Conservation (phyloP, 2,113 vertebrate species). For the Albula glossodonta region DNA sequence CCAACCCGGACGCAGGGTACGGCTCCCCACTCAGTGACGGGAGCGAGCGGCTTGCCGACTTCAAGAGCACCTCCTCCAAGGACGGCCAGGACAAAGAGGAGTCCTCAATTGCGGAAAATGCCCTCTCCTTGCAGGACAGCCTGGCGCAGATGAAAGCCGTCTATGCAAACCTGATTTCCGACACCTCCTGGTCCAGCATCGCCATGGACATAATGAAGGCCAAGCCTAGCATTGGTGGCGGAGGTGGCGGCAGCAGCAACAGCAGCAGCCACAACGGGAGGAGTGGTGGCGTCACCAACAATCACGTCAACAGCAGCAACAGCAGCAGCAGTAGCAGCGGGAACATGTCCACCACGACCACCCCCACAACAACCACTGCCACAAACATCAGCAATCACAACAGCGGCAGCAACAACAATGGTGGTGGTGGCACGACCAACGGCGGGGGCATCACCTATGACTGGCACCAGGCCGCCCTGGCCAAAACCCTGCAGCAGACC, state of each 20-base stretch:
- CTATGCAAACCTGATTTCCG: slow-evolving; percentile 82
- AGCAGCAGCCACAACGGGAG: slow-evolving; percentile 45
- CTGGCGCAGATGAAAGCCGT: slow-evolving; percentile 85
- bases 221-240: slow-evolving; percentile 40
- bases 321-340: slow-evolving; percentile 39
- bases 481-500: slow-evolving; percentile 82
- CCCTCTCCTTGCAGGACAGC: slow-evolving; percentile 79
- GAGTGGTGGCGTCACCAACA: slow-evolving; percentile 50
- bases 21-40: slow-evolving; percentile 79
- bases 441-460: slow-evolving; percentile 73
- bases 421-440: slow-evolving; percentile 52
- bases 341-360: slow-evolving; percentile 53
- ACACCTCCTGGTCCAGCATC: slow-evolving; percentile 81
- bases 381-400: slow-evolving; percentile 59
- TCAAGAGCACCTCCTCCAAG: slow-evolving; percentile 73
- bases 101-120: slow-evolving; percentile 58
- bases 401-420: slow-evolving; percentile 61
- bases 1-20: slow-evolving; percentile 78
- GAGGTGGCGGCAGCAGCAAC: slow-evolving; percentile 35
- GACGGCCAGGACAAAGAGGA: slow-evolving; percentile 75
- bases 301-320: slow-evolving; percentile 53
- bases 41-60: slow-evolving; percentile 75
- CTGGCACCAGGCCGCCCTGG: slow-evolving; percentile 83
- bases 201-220: slow-evolving; percentile 78
- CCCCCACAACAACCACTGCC: slow-evolving; percentile 46